Base-by-base conservation (phyloP, 1,140 invertebrate species). In the Steinernema khuongi region DNA sequence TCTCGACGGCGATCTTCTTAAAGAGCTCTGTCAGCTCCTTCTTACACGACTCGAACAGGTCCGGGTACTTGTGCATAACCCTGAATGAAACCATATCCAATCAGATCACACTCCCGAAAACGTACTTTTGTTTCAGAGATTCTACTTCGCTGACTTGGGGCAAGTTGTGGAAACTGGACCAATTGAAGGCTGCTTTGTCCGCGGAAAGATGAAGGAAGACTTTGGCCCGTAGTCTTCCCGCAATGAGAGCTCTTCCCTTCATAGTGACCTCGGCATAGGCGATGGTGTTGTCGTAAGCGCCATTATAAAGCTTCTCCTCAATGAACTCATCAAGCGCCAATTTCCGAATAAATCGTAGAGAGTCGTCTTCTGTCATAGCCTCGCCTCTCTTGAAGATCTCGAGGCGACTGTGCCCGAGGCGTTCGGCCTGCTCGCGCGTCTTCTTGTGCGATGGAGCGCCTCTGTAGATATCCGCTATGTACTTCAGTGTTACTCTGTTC, bases 101-200 rank as follows among this genome's bases (percentile, higher is more conserved):
- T 32, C 0, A 11, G 31, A 11, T 41, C 17, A 29, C 18, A 31
- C n/a, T 19, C n/a, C 28, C 17, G 2, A 67, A 1, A 71, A n/a
- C 75, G 28, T 17, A 79, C 79, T 80, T 79, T 30, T 80, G 73
- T 33, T 80, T 81, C 28, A 80, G 17, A 19, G 79, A 76, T 19
- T 76, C 71, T 19, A 75, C 74, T 66, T 80, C 79, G 19, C 50
- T 68, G 14, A 79, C 76, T 1, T 31, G 74, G 32, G 74, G 33
- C 68, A 78, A 71, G 17, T 33, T 36, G 18, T 32, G 41, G 17
- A 77, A 28, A n/a, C 50, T 50, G 7, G 68, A 31, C 0, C 50
- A 28, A 0, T n/a, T 70, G 19, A 33, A 67, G 31, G 44, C 70
- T 7, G 41, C 36, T 33, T 78, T 78, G 22, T 66, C 60, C 0